Percentiles rank a stretch among this genome's conserved stretches.
These are phyloP conservation scores for Brachystomella parvula DNA, from an alignment of 1,140 invertebrate species.

Conservation along the genomic window DNA sequence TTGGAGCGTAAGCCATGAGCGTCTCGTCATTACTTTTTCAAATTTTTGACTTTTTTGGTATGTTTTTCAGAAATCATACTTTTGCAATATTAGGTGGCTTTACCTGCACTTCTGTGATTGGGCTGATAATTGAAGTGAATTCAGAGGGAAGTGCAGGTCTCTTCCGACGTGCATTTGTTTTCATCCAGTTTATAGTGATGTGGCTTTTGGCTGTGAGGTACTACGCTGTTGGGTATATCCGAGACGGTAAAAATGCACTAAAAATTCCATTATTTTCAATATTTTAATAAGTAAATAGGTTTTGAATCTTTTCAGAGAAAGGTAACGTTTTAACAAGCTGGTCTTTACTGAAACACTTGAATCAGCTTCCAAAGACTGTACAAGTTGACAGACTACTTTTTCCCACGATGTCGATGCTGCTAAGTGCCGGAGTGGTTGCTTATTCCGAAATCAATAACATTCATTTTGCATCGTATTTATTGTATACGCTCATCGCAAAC, in stretches of 20 bases:
- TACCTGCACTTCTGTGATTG: constrained; percentile 23
- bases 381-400: constrained; percentile 28
- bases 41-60: constrained; percentile 1
- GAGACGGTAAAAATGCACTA: constrained; percentile 18
- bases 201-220: constrained; percentile 15
- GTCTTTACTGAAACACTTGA: not conserved
- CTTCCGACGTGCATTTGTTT: constrained; percentile 26
- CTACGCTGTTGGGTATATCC: constrained; percentile 30
- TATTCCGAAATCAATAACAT: constrained; percentile 23
- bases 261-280: not conserved
- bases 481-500: constrained; percentile 30
- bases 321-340: constrained; percentile 5
- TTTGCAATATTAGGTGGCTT: constrained; percentile 30
- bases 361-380: constrained; percentile 8
- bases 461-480: constrained; percentile 31
- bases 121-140: constrained; percentile 28
- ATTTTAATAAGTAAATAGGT: too few species aligned
- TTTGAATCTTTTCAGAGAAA: constrained; percentile 10
- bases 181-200: constrained; percentile 19
- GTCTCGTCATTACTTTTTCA: not conserved
- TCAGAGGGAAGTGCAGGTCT: not conserved
- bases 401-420: constrained; percentile 18
- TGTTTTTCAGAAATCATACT: constrained; percentile 24
- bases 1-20: constrained; percentile 43
- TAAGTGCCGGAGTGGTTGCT: constrained; percentile 26